These are phyloP conservation scores for Sinocyclocheilus anophthalmus DNA, from an alignment of 2,113 vertebrate genomes.

Conservation along the genomic window DNA sequence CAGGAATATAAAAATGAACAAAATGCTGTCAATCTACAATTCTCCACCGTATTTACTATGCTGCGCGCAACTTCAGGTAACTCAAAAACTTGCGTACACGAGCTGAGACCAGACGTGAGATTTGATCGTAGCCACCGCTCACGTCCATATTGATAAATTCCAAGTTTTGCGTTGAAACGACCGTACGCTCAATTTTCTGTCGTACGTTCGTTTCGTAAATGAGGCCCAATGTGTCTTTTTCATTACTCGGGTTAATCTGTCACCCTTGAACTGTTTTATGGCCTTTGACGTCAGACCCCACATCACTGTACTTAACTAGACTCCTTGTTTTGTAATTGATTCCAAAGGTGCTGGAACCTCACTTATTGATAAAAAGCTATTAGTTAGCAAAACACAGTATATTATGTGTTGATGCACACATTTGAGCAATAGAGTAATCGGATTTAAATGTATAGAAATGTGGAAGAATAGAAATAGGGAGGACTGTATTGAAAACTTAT, in stretches of 20 bases:
- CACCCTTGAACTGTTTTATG: slow-evolving; percentile 60
- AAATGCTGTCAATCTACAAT: no score
- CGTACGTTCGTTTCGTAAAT: no score
- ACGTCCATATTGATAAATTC: no score
- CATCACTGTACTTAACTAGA: neutral
- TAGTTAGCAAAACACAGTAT: neutral
- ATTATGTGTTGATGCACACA: neutral
- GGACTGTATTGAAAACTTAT: neutral
- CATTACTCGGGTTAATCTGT: slow-evolving; percentile 49
- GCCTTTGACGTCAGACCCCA: slow-evolving; percentile 48
- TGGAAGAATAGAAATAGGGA: no score
- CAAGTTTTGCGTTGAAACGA: no score
- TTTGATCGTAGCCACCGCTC: no score
- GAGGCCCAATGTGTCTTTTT: neutral
- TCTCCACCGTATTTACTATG: no score
- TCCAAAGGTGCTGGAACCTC: neutral
- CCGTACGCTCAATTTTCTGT: no score
- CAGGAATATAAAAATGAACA: no score
- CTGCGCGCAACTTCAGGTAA: no score
- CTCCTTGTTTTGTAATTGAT: neutral
- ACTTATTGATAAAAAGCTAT: neutral
- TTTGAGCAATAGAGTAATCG: neutral
- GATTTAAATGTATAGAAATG: neutral
- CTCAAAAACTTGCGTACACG: no score
- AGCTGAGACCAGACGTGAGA: no score